These are phyloP conservation scores for Oconnorella tubifera DNA, from an alignment of 2,888 invertebrate genomes.

Conservation along the genomic window DNA sequence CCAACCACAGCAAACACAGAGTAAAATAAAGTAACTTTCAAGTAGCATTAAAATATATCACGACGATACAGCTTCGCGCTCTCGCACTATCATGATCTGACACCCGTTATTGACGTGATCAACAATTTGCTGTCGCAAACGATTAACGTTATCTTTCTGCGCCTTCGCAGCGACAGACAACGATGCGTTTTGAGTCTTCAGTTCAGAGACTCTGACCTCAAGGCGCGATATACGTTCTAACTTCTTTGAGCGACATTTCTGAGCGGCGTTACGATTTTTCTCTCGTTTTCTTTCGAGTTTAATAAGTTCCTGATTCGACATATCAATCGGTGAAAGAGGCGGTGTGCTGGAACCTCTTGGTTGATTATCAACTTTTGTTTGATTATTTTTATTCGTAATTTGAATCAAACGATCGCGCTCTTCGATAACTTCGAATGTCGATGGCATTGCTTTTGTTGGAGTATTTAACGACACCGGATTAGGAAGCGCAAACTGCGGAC, in stretches of 20 bases:
- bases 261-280: conserved; percentile 92
- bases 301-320: conserved; percentile 90
- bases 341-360: conserved; percentile 31
- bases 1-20: too few relatives aligned
- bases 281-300: conserved; percentile 93
- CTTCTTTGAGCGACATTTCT: conserved; percentile 92
- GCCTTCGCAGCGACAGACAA: conserved; percentile 77
- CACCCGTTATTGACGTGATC: conserved; percentile 90
- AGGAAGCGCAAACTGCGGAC: not conserved
- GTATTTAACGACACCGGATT: not conserved
- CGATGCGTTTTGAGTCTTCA: conserved; percentile 86
- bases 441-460: not conserved
- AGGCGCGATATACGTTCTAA: conserved; percentile 89
- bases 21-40: too few relatives aligned
- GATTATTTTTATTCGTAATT: too few relatives aligned
- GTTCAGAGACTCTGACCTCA: conserved; percentile 84
- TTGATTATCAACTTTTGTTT: too few relatives aligned
- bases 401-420: not conserved
- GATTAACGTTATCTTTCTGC: conserved; percentile 83
- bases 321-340: conserved; percentile 73
- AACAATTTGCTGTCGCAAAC: conserved; percentile 87
- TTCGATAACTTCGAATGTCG: not conserved
- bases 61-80: too few relatives aligned
- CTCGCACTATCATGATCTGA: conserved; percentile 64
- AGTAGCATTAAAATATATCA: too few relatives aligned